Base-by-base conservation (phyloP, 1,140 invertebrate genomes). In the Sycobia sp. region DNA sequence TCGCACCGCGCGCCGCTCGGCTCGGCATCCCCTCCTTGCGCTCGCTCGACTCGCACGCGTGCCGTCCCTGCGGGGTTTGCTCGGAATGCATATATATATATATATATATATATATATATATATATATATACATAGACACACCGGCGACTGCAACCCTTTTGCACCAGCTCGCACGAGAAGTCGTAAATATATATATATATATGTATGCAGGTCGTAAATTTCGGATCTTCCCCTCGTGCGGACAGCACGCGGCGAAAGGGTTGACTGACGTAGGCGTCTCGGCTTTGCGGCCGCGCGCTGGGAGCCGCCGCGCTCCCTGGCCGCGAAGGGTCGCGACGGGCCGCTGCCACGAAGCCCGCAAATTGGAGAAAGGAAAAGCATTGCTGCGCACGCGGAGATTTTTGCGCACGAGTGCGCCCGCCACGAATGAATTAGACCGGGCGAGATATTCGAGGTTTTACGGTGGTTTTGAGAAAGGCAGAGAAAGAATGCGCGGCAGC, bases 1-100 rank as follows among this genome's bases (percentile, higher is more conserved):
- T 69, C 49, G 62, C 39, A 49, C 58, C 53, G 61, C 66, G 60
- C 44, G 50, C n/a, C n/a, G n/a, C n/a, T n/a, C n/a, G n/a, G n/a
- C n/a, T n/a, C n/a, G n/a, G n/a, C n/a, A n/a, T n/a, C n/a, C 51
- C n/a, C 47, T 44, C 51, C 29, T 23, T 49, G 44, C 25, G 32
- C 18, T 25, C 18, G 36, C 54, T 44, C 39, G 29, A 27, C 49
- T 49, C 44, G 22, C 38, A 38, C 44, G 32, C 32, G 54, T 49
- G 61, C 57, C 64, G 65, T 18, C n/a, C 47, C 9, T 8, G n/a
- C n/a, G n/a, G n/a, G n/a, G n/a, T n/a, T n/a, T n/a, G n/a, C n/a
- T n/a, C n/a, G n/a, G n/a, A n/a, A n/a, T n/a, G n/a, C n/a, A n/a
- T n/a, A n/a, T n/a, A n/a, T n/a, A n/a, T n/a, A n/a, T n/a, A n/a